Evolutionary conservation across 1,140 invertebrate species (phyloP).

Genomic region (Philopotamus ludificatus): DNA sequence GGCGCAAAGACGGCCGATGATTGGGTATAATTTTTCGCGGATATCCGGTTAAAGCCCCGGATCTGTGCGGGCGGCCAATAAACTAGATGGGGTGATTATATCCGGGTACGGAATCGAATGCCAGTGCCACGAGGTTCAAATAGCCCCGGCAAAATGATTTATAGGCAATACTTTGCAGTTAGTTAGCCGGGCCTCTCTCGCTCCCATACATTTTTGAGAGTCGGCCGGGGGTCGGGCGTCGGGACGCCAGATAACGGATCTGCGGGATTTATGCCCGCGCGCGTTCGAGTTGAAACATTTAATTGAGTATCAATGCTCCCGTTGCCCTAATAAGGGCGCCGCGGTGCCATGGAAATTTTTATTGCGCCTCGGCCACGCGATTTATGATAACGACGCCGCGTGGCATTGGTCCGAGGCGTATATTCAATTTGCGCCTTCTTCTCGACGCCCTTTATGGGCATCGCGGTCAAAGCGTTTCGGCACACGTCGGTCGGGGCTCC

Average conservation of each 20-base stretch:
- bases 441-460: too few species aligned
- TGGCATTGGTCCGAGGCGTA: not conserved
- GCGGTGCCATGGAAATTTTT: conserved; percentile 32
- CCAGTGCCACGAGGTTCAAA: conserved; percentile 41
- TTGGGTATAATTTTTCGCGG: not conserved
- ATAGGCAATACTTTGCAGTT: conserved; percentile 42
- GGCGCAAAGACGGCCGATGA: too few species aligned
- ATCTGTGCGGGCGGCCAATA: conserved; percentile 26
- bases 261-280: conserved; percentile 24
- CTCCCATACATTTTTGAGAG: conserved; percentile 9
- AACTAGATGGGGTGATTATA: conserved; percentile 39
- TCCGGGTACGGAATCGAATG: conserved; percentile 41
- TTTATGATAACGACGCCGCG: conserved; percentile 1
- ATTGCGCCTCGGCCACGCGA: conserved; percentile 11
- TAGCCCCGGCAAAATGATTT: conserved; percentile 42
- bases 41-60: not conserved
- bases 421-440: too few species aligned
- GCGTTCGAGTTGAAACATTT: conserved; percentile 39
- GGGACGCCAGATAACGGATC: conserved; percentile 21
- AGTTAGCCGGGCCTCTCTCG: conserved; percentile 30
- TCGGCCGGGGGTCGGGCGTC: not conserved
- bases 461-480: too few species aligned
- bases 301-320: conserved; percentile 40
- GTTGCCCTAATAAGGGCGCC: conserved; percentile 24
- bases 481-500: too few species aligned